These are phyloP conservation scores for Callipepla squamata DNA, from an alignment of 2,113 vertebrate species.

Conservation along the genomic window DNA sequence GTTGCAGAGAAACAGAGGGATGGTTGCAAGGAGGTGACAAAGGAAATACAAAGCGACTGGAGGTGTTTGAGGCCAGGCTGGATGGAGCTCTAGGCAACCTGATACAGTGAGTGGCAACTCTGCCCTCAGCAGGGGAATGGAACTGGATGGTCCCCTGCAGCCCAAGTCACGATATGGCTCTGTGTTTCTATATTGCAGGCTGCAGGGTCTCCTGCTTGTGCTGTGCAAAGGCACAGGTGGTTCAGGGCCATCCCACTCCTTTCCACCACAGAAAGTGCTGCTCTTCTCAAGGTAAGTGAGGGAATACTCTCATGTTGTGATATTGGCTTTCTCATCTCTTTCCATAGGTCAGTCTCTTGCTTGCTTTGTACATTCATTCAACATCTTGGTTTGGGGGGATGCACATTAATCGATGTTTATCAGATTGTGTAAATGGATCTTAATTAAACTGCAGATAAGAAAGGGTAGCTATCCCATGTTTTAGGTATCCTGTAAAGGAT, in stretches of 20 bases:
- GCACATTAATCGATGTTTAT: not conserved
- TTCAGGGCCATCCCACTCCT: not conserved
- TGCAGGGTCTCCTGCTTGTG: not conserved
- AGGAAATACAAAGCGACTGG: not conserved
- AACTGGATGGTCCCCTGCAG: too few relatives aligned
- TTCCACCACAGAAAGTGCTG: rapidly evolving
- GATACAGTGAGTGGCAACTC: too few relatives aligned
- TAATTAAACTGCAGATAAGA: not conserved
- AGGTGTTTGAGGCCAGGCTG: too few relatives aligned
- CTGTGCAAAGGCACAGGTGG: not conserved
- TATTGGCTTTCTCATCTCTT: not conserved
- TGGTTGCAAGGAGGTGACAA: not conserved
- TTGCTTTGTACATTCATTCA: not conserved
- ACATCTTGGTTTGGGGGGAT: not conserved
- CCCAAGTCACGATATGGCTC: too few relatives aligned
- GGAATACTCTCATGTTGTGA: not conserved
- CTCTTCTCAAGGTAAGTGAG: not conserved
- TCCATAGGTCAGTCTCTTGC: not conserved
- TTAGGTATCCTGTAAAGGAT: not conserved
- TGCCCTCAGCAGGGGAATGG: too few relatives aligned
- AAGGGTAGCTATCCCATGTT: rapidly evolving
- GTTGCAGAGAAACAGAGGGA: rapidly evolving
- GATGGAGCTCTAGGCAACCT: too few relatives aligned
- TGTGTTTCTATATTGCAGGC: not conserved
- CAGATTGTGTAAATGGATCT: not conserved